Percentiles rank a stretch among this genome's conserved stretches.
Conservation (phyloP, 2,888 invertebrate genomes). For the Dendrolimus pini region DNA sequence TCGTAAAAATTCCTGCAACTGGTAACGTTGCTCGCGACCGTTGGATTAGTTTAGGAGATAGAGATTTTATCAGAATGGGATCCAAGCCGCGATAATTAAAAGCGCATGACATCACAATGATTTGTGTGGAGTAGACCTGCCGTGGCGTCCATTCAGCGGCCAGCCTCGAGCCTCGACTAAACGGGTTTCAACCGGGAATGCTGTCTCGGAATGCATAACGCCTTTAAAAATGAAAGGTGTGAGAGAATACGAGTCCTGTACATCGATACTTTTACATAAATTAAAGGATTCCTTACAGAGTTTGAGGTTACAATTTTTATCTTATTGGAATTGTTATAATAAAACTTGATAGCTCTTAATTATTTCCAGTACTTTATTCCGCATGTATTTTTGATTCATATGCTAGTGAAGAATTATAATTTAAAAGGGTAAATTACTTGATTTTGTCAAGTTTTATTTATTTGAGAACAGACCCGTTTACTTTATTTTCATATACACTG, state of each 20-base stretch:
- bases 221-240: not conserved
- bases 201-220: not conserved
- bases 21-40: constrained; percentile 6
- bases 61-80: constrained; percentile 45
- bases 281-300: not conserved
- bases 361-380: too few relatives aligned
- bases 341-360: too few relatives aligned
- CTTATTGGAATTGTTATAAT: too few relatives aligned
- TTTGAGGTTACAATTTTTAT: too few relatives aligned
- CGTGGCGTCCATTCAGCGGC: constrained; percentile 1
- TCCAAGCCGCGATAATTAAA: constrained; percentile 43
- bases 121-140: constrained; percentile 25
- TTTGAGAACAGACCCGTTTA: too few relatives aligned
- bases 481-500: too few relatives aligned
- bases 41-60: constrained; percentile 36
- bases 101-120: constrained; percentile 38
- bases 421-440: too few relatives aligned
- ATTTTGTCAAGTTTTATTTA: too few relatives aligned
- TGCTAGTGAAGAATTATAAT: too few relatives aligned
- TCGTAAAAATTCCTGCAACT: not conserved
- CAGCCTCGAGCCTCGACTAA: not conserved
- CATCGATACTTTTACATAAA: not conserved
- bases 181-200: not conserved
- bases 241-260: not conserved
- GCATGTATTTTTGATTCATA: too few relatives aligned